A percentile compares a stretch with the other conserved stretches of the same genome.
These are phyloP conservation scores for Pseudonaja textilis DNA, from an alignment of 2,113 vertebrate genomes.

Conservation along the genomic window DNA sequence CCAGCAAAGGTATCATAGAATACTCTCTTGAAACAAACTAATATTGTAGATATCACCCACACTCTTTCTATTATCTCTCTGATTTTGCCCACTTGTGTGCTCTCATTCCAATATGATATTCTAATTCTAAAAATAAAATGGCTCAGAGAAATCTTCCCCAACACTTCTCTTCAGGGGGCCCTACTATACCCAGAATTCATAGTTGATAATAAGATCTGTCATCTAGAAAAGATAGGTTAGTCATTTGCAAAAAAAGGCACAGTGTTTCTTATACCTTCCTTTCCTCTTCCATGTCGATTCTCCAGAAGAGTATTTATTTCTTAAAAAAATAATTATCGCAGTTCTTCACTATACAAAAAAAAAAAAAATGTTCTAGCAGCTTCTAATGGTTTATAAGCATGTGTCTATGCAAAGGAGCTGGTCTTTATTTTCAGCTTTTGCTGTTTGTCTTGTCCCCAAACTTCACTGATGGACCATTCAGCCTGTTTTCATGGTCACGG, in stretches of 20 bases:
- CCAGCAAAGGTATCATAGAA: neutral
- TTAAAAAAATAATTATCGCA: neutral
- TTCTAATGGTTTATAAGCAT: neutral
- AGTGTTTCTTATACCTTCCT: neutral
- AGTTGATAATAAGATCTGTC: neutral
- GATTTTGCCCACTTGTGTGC: slow-evolving; percentile 27
- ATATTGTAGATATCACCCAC: slow-evolving; percentile 35
- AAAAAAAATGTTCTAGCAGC: neutral
- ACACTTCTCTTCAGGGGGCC: neutral
- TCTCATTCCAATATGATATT: neutral
- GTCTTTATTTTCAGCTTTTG: neutral
- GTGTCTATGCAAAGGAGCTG: neutral
- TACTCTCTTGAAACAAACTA: neutral
- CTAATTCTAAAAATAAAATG: neutral
- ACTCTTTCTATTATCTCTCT: slow-evolving; percentile 7
- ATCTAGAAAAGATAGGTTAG: neutral
- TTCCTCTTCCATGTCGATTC: neutral
- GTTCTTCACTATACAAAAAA: neutral
- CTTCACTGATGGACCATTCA: neutral
- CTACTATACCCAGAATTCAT: neutral
- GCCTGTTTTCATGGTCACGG: neutral
- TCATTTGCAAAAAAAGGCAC: neutral
- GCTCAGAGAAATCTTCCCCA: neutral
- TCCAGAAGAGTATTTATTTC: neutral
- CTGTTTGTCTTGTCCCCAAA: neutral